Base-by-base conservation (phyloP, 2,113 vertebrate genomes). In the Mionectes macconnelli region DNA sequence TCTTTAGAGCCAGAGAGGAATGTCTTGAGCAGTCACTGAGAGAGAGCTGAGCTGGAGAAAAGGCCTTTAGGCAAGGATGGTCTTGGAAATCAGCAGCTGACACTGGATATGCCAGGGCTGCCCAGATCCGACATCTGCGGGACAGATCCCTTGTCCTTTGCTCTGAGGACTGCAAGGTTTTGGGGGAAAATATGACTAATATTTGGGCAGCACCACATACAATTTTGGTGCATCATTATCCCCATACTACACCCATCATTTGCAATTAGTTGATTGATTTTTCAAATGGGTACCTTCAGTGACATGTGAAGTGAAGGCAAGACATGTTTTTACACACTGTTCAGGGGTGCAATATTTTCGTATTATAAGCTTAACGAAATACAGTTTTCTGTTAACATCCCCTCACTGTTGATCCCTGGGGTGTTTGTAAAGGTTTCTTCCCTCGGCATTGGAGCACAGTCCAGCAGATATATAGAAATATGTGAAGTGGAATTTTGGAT, bases 241-340 rank as follows among this genome's bases (percentile, higher is more conserved):
- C 23, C 30, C 9, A 1, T 6, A 67, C 40, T 5, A 57, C n/a
- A 56, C 0, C 0, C 15, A 31, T 44, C 1, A 3, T 56, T 55
- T 73, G 9, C 35, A 25, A 39, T 40, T 33, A 63, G 17, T 24
- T 20, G 42, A 10, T n/a, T 7, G 33, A 24, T 57, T 70, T 81
- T 50, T 87, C 33, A 37, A 47, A 57, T 4, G 4, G 9, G 24
- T 57, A 21, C 18, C 22, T 72, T 33, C 52, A 68, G 25, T 23
- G 68, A 52, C 33, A 40, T 14, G 66, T 66, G 20, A 90, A 90
- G 28, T 53, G 33, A 63, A 35, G 64, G 17, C 12, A 60, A 42
- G 33, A 30, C 62, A 33, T 28, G 10, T n/a, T 17, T 83, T 62
- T 56, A n/a, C n/a, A 33, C 5, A 1, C 59, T 33, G 28, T 62